phyloP scores from a whole-genome alignment of 1,140 invertebrate species.

The Fopius arisanus region DNA sequence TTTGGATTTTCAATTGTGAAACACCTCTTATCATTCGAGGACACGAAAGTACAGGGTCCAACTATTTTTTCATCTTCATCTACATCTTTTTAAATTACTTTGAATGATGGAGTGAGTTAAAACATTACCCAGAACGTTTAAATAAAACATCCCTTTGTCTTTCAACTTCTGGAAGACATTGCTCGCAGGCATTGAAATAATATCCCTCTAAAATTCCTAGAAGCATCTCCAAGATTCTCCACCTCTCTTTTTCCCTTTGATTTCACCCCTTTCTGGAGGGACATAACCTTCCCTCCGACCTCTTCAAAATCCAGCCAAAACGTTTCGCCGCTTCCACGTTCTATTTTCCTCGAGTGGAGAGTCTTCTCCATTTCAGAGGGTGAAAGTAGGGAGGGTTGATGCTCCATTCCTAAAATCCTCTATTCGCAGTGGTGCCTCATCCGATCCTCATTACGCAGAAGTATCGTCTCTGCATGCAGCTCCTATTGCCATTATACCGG shows the following conservation, averaged over 20 bases:
- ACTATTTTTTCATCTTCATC: too few relatives aligned
- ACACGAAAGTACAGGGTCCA: too few relatives aligned
- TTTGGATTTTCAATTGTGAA: too few relatives aligned
- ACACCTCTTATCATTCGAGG: too few relatives aligned
- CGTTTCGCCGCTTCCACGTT: neutral
- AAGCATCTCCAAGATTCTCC: constrained; percentile 40
- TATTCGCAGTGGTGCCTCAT: constrained; percentile 20
- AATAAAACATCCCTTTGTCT: neutral
- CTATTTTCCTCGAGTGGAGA: constrained; percentile 13
- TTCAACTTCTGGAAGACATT: neutral
- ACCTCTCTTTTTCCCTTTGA: constrained; percentile 31
- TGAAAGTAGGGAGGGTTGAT: neutral
- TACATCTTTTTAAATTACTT: neutral
- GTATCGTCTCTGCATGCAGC: constrained; percentile 16
- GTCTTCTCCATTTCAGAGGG: neutral
- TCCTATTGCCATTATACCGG: neutral
- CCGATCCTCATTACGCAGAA: constrained; percentile 13
- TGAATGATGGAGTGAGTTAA: neutral
- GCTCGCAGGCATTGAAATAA: constrained; percentile 32
- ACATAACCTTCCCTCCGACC: constrained; percentile 15
- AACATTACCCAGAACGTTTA: neutral
- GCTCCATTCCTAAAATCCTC: constrained; percentile 12
- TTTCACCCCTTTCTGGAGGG: constrained; percentile 12
- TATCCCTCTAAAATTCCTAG: constrained; percentile 48
- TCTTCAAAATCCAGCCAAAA: neutral